Evolutionary conservation across 2,888 invertebrate species (phyloP).

Genomic region (Drosophila fulvimacula): DNA sequence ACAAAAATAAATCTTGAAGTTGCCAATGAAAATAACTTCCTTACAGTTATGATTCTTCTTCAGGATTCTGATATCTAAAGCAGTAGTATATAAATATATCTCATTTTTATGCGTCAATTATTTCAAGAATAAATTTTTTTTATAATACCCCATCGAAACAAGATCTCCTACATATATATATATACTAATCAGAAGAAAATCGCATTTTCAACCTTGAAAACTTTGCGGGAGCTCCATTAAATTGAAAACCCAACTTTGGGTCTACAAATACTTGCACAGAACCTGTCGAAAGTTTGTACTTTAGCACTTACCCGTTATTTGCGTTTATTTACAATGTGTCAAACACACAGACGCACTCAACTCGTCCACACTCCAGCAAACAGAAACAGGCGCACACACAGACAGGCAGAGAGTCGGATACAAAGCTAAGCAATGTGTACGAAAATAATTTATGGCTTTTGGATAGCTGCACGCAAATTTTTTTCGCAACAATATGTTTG

Average conservation of each 20-base stretch:
- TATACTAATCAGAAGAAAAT: background rate
- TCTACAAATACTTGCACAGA: background rate
- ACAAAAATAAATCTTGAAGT: too few species aligned
- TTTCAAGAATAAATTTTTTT: background rate
- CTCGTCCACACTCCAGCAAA: background rate
- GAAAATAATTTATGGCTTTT: slow-evolving; percentile 44
- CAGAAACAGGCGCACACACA: background rate
- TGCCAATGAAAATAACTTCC: too few species aligned
- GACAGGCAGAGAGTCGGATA: background rate
- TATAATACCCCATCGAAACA: background rate
- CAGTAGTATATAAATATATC: background rate
- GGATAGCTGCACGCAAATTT: slow-evolving; percentile 51
- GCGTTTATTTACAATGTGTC: slow-evolving; percentile 31
- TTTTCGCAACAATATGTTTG: slow-evolving; percentile 71
- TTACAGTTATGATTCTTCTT: too few species aligned
- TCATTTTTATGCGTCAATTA: background rate
- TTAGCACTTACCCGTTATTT: slow-evolving; percentile 45
- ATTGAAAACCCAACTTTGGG: slow-evolving; percentile 15
- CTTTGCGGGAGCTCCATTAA: slow-evolving; percentile 4
- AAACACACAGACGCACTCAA: slow-evolving; percentile 1
- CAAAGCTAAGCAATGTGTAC: slow-evolving; percentile 21
- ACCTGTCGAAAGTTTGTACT: background rate
- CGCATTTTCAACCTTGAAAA: background rate
- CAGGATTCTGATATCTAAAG: too few species aligned
- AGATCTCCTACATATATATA: background rate